Percentiles rank a stretch among this genome's conserved stretches.
Conservation (phyloP, 1,140 invertebrate genomes). For the Dendroctonus ponderosae region DNA sequence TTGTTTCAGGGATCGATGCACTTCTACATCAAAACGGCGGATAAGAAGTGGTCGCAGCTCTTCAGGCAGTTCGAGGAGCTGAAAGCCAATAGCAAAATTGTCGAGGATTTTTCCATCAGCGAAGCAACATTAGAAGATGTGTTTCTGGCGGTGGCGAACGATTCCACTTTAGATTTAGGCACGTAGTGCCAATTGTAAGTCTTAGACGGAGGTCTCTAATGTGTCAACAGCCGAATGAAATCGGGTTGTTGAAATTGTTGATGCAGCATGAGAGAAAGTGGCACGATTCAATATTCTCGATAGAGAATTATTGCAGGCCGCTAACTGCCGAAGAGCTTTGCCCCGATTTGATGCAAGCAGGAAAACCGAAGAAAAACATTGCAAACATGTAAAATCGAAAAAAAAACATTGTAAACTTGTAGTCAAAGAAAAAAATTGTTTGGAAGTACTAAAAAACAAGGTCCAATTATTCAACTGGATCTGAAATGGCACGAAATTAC, state of each 20-base stretch:
- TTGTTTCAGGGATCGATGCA: conserved; percentile 20
- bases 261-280: neutral
- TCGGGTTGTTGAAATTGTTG: neutral
- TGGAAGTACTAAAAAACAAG: too few relatives aligned
- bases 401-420: too few relatives aligned
- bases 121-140: conserved; percentile 38
- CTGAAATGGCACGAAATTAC: too few relatives aligned
- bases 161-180: too few relatives aligned
- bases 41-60: conserved; percentile 17
- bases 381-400: too few relatives aligned
- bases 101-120: conserved; percentile 38
- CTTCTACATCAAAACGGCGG: conserved; percentile 14
- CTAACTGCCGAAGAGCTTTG: neutral
- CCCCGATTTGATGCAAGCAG: too few relatives aligned
- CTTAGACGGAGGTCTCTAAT: neutral
- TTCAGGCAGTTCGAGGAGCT: conserved; percentile 21
- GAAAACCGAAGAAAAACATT: too few relatives aligned
- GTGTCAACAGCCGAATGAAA: neutral
- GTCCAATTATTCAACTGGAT: too few relatives aligned
- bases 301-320: neutral
- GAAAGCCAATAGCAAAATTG: conserved; percentile 1
- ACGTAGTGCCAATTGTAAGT: too few relatives aligned
- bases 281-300: neutral
- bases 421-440: too few relatives aligned
- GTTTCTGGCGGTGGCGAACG: conserved; percentile 29